Evolutionary conservation across 2,797 vertebrate species (phyloP), one percentile per base, ranked within the genome.

Genomic region (Discoglossus pictus): DNA sequence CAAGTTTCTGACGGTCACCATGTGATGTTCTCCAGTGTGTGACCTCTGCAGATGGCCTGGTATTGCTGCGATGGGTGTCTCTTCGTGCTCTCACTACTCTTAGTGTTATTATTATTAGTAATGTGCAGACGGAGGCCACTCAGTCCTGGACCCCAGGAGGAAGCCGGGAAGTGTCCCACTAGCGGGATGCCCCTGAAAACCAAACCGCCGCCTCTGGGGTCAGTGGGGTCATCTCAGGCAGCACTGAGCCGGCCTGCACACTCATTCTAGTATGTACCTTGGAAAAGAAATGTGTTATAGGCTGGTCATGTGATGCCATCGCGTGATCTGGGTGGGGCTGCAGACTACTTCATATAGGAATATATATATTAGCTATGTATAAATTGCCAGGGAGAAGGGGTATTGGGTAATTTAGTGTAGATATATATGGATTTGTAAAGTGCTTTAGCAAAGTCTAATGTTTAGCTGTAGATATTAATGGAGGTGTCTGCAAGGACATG

Each of bases 1-100:
- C 77, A 78, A 79, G 84, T 83, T 60, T 50, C 42, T 83, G 82
- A 83, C 81, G 81, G 82, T 80, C 83, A 58, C 83, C 83, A 76
- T 84, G 85, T 87, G 27, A 69, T 78, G 86, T 86, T 82, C 83
- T 87, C 76, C 83, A n/a, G 80, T 86, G 86, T 86, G 83, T 85
- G 83, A 84, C 77, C 85, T 84, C 69, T 82, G 84, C 78, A 79
- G 34, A 83, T 75, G 82, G 82, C 77, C 83, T 74, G 83, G 83
- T 77, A 76, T 75, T 67, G 76, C 66, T 82, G 82, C 78, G 78
- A 81, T 80, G 34, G 82, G 85, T 85, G 68, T 82, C 77, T 78
- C 80, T 86, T 81, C 85, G 74, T 82, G 79, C 72, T 56, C 67
- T 83, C 77, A 73, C 82, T 88, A 84, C 81, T 78, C 82, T 88